A percentile compares a stretch with the other conserved stretches of the same genome.
phyloP scores from a whole-genome alignment of 2,797 vertebrate species.

The Gambusia yucatana region DNA sequence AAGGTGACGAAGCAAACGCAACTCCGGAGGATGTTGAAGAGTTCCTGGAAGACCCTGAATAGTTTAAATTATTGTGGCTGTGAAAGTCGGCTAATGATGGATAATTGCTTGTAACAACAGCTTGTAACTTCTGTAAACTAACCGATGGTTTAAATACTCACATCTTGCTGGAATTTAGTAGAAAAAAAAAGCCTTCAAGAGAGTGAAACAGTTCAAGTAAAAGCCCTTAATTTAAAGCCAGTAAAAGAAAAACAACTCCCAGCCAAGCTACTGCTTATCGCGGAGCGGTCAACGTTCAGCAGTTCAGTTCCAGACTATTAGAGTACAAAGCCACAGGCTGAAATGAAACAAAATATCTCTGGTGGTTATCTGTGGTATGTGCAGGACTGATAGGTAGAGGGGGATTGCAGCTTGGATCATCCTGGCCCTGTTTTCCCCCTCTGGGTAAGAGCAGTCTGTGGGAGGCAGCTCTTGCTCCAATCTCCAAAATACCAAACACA shows the following conservation, averaged over 20 bases:
- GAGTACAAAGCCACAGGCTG: constrained; percentile 51
- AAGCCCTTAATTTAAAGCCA: constrained; percentile 32
- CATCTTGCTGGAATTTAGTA: constrained; percentile 27
- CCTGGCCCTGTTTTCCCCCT: constrained; percentile 51
- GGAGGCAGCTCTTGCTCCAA: constrained; percentile 41
- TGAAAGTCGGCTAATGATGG: constrained; percentile 40
- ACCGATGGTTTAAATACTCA: constrained; percentile 15
- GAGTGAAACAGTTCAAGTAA: constrained; percentile 35
- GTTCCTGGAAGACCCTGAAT: constrained; percentile 40
- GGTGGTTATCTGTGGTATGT: constrained; percentile 79
- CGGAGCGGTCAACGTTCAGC: constrained; percentile 23
- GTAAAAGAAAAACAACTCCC: constrained; percentile 34
- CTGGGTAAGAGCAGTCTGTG: constrained; percentile 45
- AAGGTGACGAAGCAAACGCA: constrained; percentile 34
- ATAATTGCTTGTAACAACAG: constrained; percentile 39
- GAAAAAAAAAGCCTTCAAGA: constrained; percentile 7
- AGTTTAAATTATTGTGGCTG: constrained; percentile 25
- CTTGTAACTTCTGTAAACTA: constrained; percentile 26
- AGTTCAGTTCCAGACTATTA: constrained; percentile 47
- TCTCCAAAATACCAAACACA: constrained; percentile 45
- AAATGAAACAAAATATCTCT: constrained; percentile 61
- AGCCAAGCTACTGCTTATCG: constrained; percentile 30
- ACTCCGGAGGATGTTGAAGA: constrained; percentile 17
- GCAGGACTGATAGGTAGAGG: constrained; percentile 66
- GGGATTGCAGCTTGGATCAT: constrained; percentile 70